Evolutionary conservation across 30 jellyfish, hydroid and myxozoan genomes (phyloP), one percentile per base, ranked within the genome.

Genomic region (Phacellophora camtschatica): DNA sequence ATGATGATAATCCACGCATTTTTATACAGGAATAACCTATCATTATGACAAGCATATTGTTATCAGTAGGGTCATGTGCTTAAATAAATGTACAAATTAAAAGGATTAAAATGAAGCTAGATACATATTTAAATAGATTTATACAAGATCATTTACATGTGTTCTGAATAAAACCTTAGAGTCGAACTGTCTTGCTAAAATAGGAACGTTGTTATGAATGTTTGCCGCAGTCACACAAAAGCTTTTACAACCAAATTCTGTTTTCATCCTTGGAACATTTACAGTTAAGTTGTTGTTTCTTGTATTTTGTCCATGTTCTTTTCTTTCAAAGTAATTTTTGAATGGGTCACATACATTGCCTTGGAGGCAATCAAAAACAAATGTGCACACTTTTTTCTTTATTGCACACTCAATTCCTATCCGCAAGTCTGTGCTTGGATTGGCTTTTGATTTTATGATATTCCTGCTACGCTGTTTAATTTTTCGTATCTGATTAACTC

Each of bases 161-260:
- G 69, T 25, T 69, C 83, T 39, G 83, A 25, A 69, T 42, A 42
- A 69, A n/a, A 46, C 66, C 66, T 72, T 39, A 46, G 50, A 69
- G 83, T 69, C 83, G 5, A 39, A 29, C 37, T 46, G 69, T 39
- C 66, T 69, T 69, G 66, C 69, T 42, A 25, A 42, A 24, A 46
- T 20, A 39, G 78, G 78, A 64, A 64, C 61, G 8, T 64, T 64
- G 58, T 30, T 64, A 23, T 30, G 33, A 64, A 64, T 41, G 11
- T 64, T 64, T 64, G 57, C 59, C 15, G 78, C 58, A 64, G 78
- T 24, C 78, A 64, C 63, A 64, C 55, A 70, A 70, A 70, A 70
- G 33, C 54, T 43, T 70, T 70, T 70, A 41, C 56, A 29, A 28
- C 71, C 84, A 55, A 70, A 70, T 70, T 70, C 70, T 16, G 84